Evolutionary conservation across 2,797 vertebrate genomes (phyloP).

Genomic region (Acanthiza pusilla): DNA sequence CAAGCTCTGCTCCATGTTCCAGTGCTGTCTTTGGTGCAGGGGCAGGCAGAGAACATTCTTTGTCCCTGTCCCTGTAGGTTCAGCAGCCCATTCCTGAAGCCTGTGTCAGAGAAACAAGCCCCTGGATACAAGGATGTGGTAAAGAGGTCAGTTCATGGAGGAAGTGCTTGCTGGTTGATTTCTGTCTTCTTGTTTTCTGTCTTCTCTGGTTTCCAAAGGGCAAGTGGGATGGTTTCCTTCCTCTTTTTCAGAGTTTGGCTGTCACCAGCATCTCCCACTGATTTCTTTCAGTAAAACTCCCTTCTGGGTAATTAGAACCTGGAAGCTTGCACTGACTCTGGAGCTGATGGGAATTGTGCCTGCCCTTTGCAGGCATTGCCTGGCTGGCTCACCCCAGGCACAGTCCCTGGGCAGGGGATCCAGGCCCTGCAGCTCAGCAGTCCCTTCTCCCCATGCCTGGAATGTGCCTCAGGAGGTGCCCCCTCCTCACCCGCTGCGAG

Average conservation of each 20-base stretch:
- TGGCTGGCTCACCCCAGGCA: neutral
- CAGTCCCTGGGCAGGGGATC: neutral
- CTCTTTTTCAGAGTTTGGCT: neutral
- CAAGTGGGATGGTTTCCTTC: neutral
- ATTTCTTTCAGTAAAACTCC: neutral
- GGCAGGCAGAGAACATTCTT: neutral
- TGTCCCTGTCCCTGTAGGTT: constrained; percentile 65
- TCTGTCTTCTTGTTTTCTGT: neutral
- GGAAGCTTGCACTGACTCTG: neutral
- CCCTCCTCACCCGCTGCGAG: neutral
- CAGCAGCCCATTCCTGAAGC: constrained; percentile 84
- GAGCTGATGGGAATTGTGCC: neutral
- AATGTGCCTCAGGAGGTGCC: neutral
- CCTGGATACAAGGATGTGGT: constrained; percentile 94
- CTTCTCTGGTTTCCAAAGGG: neutral
- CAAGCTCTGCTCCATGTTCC: neutral
- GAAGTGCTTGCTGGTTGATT: neutral
- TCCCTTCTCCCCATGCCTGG: neutral
- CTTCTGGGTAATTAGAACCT: neutral
- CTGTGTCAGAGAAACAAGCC: constrained; percentile 91
- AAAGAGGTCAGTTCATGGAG: constrained; percentile 82
- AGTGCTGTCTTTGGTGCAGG: neutral
- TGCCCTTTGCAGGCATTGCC: neutral
- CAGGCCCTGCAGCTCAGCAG: neutral
- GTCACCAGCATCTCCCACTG: neutral